These are phyloP conservation scores for Meloe dianella DNA, from an alignment of 2,888 invertebrate genomes.

Conservation along the genomic window DNA sequence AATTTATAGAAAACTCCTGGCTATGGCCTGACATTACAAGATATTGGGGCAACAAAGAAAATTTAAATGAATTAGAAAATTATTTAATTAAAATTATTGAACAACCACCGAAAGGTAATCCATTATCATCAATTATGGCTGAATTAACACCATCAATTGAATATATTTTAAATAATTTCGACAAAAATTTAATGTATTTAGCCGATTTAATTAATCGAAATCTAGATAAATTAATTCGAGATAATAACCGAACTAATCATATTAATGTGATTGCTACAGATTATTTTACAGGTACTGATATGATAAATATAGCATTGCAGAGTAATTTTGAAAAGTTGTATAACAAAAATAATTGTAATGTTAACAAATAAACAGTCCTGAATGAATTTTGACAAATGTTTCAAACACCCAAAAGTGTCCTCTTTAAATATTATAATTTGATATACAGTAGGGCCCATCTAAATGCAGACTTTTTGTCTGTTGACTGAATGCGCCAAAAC, in stretches of 20 bases:
- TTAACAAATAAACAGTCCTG: not conserved
- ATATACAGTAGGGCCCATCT: not conserved
- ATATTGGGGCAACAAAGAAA: constrained; percentile 42
- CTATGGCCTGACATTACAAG: constrained; percentile 30
- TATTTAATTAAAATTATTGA: constrained; percentile 50
- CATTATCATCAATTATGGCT: constrained; percentile 68
- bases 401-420: not conserved
- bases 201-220: constrained; percentile 69
- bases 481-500: too few species aligned
- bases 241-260: constrained; percentile 63
- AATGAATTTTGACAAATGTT: not conserved
- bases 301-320: constrained; percentile 66
- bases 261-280: constrained; percentile 73
- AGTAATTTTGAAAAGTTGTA: constrained; percentile 35
- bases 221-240: constrained; percentile 67
- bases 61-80: constrained; percentile 27
- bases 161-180: constrained; percentile 61
- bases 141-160: constrained; percentile 68
- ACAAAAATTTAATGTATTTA: constrained; percentile 64
- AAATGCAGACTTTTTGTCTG: not conserved
- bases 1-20: constrained; percentile 32
- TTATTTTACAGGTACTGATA: constrained; percentile 69
- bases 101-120: constrained; percentile 44
- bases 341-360: constrained; percentile 6
- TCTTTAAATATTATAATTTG: not conserved